These are phyloP conservation scores for Cyclargus thomasi DNA, from an alignment of 1,140 invertebrate genomes.

Conservation along the genomic window DNA sequence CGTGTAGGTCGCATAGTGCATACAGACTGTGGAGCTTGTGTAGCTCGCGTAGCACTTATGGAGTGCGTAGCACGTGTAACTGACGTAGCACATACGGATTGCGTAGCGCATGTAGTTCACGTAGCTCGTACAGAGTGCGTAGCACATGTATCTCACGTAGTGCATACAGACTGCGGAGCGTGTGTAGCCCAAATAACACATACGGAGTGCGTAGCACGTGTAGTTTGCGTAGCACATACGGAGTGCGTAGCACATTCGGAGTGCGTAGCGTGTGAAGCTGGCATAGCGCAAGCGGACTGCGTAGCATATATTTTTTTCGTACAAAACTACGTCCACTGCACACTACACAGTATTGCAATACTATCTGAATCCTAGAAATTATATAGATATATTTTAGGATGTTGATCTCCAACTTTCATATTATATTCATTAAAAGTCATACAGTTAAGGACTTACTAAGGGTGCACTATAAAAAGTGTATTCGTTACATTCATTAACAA, in stretches of 20 bases:
- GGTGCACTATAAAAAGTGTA: not conserved
- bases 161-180: not conserved
- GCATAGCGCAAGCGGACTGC: not conserved
- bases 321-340: too few relatives aligned
- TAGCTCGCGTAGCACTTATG: not conserved
- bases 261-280: not conserved
- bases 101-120: too few relatives aligned
- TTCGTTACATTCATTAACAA: conserved; percentile 3
- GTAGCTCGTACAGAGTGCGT: not conserved
- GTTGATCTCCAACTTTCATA: not conserved
- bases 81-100: not conserved
- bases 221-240: not conserved
- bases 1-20: too few relatives aligned
- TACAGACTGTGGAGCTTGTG: too few relatives aligned
- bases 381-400: too few relatives aligned
- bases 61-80: not conserved
- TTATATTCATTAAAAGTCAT: not conserved
- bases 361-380: too few relatives aligned
- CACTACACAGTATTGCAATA: too few relatives aligned
- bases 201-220: not conserved
- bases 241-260: not conserved
- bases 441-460: not conserved
- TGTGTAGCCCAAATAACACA: not conserved
- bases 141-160: not conserved
- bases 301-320: not conserved